Evolutionary conservation across 2,797 vertebrate genomes (phyloP).

Genomic region (Cossypha caffra): DNA sequence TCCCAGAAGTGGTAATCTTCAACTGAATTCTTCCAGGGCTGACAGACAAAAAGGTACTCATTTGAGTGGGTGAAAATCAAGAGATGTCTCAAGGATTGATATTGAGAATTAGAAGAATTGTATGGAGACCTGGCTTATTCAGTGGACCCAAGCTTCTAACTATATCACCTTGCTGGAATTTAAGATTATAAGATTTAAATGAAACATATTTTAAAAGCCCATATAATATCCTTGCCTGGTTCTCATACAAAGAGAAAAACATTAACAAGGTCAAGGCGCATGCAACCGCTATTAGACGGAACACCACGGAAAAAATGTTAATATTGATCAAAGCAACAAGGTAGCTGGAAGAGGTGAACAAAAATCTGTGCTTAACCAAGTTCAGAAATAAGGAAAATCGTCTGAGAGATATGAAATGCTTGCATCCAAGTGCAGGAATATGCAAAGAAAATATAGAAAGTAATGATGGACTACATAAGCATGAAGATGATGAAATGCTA

Average conservation of each 20-base stretch:
- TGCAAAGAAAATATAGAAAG: not conserved
- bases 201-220: not conserved
- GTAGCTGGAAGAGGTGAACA: not conserved
- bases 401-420: not conserved
- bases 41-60: not conserved
- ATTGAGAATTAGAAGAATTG: not conserved
- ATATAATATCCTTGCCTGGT: not conserved
- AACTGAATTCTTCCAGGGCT: not conserved
- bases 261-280: not conserved
- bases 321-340: not conserved
- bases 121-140: not conserved
- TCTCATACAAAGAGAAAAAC: not conserved
- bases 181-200: not conserved
- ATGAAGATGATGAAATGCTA: not conserved
- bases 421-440: not conserved
- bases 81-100: not conserved
- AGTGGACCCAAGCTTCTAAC: not conserved
- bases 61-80: not conserved
- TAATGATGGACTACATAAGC: not conserved
- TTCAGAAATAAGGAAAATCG: not conserved
- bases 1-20: not conserved
- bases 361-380: not conserved
- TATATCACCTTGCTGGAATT: not conserved
- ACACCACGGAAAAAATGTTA: not conserved
- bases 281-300: not conserved